Evolutionary conservation across 2,888 invertebrate species (phyloP), one percentile per base, ranked within the genome.

Genomic region (Pediacus dermestoides): DNA sequence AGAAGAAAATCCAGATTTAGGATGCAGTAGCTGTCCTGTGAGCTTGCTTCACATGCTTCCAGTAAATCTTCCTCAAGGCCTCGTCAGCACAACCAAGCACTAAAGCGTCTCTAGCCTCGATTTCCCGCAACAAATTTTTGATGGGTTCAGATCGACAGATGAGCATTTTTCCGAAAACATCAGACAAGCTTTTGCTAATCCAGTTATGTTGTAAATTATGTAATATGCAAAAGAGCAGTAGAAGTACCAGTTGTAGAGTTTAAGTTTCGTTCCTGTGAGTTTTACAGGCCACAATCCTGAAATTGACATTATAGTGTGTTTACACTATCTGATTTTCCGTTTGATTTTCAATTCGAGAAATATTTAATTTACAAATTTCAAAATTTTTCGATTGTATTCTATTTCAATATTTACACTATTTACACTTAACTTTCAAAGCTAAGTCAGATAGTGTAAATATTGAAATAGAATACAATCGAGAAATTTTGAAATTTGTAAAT

Each of bases 1-100:
- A 78, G 1, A 90, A 88, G 67, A 80, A 80, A 27, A 81, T 97
- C 3, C 86, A 84, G 53, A 96, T 99, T 58, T 99, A 97, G 97
- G 94, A 97, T 74, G 88, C 85, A n/a, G n/a, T n/a, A n/a, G n/a
- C n/a, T n/a, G n/a, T n/a, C n/a, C n/a, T n/a, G n/a, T n/a, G n/a
- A n/a, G n/a, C n/a, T n/a, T 7, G 8, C 10, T 26, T 26, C 10
- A 10, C 26, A 26, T 10, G 26, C n/a, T 10, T 10, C 4, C 9
- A 7, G 26, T 26, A 26, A 26, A 26, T 26, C 10, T 7, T 10
- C 10, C 6, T n/a, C n/a, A 18, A 18, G 21, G 6, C n/a, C n/a
- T 18, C 21, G 21, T 18, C n/a, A 7, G 6, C 21, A n/a, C 6
- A 6, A n/a, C 6, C n/a, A 6, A 26, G 10, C 4, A 26, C 9